Evolutionary conservation across 2,113 vertebrate genomes (phyloP).

Genomic region (Pelmatolapia mariae): DNA sequence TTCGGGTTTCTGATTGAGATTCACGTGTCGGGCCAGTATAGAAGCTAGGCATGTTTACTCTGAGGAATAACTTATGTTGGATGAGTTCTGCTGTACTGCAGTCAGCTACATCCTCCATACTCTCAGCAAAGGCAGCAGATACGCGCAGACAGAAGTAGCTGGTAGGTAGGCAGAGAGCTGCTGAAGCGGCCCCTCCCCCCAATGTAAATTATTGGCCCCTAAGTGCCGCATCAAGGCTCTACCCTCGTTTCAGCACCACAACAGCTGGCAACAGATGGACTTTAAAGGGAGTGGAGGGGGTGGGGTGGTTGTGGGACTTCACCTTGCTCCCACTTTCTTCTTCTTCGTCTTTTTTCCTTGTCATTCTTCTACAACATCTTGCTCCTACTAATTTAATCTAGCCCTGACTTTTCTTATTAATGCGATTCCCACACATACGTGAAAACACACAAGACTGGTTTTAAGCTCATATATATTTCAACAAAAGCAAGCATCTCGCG

Average conservation of each 20-base stretch:
- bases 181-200: neutral
- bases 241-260: conserved; percentile 1
- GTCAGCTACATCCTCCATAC: neutral
- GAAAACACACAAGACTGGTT: neutral
- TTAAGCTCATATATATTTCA: neutral
- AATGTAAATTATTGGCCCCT: conserved; percentile 6
- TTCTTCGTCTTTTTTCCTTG: neutral
- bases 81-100: neutral
- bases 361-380: neutral
- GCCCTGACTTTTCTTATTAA: neutral
- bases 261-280: conserved; percentile 63
- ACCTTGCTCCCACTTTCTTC: conserved; percentile 47
- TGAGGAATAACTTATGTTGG: neutral
- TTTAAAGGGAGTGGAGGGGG: neutral
- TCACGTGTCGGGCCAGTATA: neutral
- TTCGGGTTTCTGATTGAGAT: neutral
- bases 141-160: neutral
- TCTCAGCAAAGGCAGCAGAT: neutral
- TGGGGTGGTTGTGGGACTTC: conserved; percentile 27
- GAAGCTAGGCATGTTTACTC: neutral
- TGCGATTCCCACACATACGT: neutral
- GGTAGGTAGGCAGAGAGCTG: neutral
- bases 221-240: conserved; percentile 25
- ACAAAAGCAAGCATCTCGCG: neutral
- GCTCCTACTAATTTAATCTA: neutral